These are phyloP conservation scores for Reticulitermes speratus DNA, from an alignment of 1,140 invertebrate genomes.

Conservation along the genomic window DNA sequence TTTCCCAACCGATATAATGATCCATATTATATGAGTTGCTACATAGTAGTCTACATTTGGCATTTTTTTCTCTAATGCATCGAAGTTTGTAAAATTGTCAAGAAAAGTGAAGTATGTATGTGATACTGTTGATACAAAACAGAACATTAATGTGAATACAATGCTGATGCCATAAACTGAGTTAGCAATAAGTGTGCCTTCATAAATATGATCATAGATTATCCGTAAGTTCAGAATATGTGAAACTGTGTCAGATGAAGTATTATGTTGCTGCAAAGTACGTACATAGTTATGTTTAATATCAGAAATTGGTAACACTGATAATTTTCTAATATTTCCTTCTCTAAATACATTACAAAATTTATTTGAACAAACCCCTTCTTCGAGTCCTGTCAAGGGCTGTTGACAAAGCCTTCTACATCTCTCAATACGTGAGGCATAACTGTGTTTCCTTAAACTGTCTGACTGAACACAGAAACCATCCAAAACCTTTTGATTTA, in stretches of 20 bases:
- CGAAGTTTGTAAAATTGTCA: neutral
- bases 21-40: neutral
- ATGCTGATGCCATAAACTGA: neutral
- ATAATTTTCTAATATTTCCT: no score
- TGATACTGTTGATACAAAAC: constrained; percentile 3
- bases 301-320: no score
- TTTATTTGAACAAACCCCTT: no score
- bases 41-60: neutral
- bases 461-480: no score
- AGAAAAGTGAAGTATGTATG: neutral
- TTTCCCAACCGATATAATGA: neutral
- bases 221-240: neutral
- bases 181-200: neutral
- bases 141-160: neutral
- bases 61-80: neutral
- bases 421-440: no score
- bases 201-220: neutral
- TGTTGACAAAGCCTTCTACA: no score
- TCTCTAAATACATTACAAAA: no score
- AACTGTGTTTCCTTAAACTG: no score
- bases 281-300: no score
- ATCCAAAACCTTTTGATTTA: neutral
- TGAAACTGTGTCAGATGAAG: no score
- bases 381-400: no score
- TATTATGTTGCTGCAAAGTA: no score